Base-by-base conservation (phyloP, 2,113 vertebrate species). In the Podilymbus podiceps region DNA sequence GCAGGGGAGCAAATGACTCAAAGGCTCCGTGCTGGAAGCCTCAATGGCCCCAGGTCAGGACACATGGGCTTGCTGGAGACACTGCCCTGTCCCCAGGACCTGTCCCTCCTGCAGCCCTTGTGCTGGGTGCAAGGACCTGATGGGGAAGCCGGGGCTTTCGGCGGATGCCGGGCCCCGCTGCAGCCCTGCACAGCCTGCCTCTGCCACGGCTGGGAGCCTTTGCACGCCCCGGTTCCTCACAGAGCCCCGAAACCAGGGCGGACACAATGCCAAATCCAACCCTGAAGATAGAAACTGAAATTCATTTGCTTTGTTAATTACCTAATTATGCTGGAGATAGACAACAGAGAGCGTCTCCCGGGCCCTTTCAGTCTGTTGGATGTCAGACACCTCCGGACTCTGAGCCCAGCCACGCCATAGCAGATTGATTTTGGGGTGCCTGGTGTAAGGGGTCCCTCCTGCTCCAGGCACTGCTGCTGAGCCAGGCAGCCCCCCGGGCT, bases 261-360 rank as follows among this genome's bases (percentile, higher is more conserved):
- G 90, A 50, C 40, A 19, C 4, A 9, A 17, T 58, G 91, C 81
- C 87, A 88, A 93, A 91, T 91, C 72, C 75, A 91, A 44, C 85
- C 93, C 85, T 91, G 88, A 68, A 88, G 94, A 94, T 38, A 94
- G 93, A 97, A 96, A 95, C 95, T 2, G 6, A 94, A 93, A 85
- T 97, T 93, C 82, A 96, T 96, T 96, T 96, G 90, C 93, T 96
- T 95, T 96, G 90, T 96, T 97, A 94, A 96, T 95, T 93, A 94
- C 63, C 42, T 91, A 90, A 93, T 94, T 97, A 94, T 88, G 63
- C n/a, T 23, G 42, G 46, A 96, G 95, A 92, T 96, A 93, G 91
- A 88, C 67, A 93, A 68, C 77, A 80, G 79, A 5, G 53, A 73
- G 24, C 4, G 2, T 79, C 79, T 93, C 47, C 24, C 0, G 6